Evolutionary conservation across 53 echinoderm and acorn worm species (phyloP).

Genomic region (Henricia sp.): DNA sequence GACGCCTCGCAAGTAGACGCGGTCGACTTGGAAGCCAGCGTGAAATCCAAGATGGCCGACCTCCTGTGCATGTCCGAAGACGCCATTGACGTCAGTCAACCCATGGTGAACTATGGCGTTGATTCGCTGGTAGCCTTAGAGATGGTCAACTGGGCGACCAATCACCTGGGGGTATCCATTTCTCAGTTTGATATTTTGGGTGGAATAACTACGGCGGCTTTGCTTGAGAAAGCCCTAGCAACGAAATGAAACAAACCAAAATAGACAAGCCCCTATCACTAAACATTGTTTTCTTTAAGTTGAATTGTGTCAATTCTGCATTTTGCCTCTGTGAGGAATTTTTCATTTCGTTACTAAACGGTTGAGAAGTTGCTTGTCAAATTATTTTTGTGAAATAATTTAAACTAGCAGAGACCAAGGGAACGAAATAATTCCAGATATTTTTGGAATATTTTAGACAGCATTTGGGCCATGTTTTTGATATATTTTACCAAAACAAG

Average conservation of each 20-base stretch:
- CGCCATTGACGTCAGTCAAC: constrained; percentile 82
- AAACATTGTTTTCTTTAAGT: neutral
- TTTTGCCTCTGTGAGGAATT: constrained; percentile 74
- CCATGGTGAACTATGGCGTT: constrained; percentile 97
- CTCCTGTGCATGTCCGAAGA: constrained; percentile 87
- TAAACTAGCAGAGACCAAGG: constrained; percentile 17
- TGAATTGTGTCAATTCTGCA: constrained; percentile 48
- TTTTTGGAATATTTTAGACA: too few species aligned
- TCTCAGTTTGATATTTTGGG: constrained; percentile 97
- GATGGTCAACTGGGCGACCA: constrained; percentile 97
- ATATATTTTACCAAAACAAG: too few species aligned
- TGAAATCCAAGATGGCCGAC: too few species aligned
- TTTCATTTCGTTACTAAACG: constrained; percentile 6
- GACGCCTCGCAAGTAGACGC: constrained; percentile 18
- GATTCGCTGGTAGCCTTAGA: constrained; percentile 97
- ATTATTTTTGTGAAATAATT: constrained; percentile 33
- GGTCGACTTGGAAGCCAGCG: constrained; percentile 46
- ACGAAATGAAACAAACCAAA: too few species aligned
- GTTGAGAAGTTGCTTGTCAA: constrained; percentile 8
- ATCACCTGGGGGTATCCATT: constrained; percentile 88
- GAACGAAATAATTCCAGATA: too few species aligned
- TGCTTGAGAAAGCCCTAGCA: constrained; percentile 81
- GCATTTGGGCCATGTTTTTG: too few species aligned
- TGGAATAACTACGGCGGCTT: constrained; percentile 83
- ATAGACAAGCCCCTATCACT: too few species aligned